Conservation (phyloP, 2,113 vertebrate genomes). For the Calyptomena viridis region DNA sequence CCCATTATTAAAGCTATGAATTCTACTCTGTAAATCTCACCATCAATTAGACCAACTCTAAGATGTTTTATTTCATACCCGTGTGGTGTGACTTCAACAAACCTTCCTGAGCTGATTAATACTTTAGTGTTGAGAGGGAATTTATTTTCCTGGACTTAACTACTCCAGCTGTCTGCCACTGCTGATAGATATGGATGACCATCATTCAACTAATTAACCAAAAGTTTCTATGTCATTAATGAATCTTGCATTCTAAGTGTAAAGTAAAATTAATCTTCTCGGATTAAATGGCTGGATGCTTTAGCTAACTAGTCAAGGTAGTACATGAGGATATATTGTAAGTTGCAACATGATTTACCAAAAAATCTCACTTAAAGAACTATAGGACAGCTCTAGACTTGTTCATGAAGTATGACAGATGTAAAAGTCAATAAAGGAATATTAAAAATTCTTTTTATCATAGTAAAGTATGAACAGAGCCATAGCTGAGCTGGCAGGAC, state of each 20-base stretch:
- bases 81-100: not conserved
- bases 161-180: constrained; percentile 66
- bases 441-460: not conserved
- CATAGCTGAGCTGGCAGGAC: not conserved
- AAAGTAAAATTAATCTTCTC: constrained; percentile 59
- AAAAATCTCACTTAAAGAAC: not conserved
- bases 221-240: constrained; percentile 64
- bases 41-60: not conserved
- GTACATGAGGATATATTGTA: not conserved
- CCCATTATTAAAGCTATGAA: not conserved
- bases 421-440: not conserved
- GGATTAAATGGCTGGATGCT: constrained; percentile 3
- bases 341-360: not conserved
- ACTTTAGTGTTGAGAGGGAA: constrained; percentile 62
- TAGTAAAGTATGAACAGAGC: not conserved
- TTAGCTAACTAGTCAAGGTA: not conserved
- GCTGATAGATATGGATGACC: constrained; percentile 71
- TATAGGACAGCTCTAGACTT: not conserved
- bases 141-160: constrained; percentile 75
- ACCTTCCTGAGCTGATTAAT: constrained; percentile 61
- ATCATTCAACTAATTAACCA: constrained; percentile 73
- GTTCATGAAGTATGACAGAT: not conserved
- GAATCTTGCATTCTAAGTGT: constrained; percentile 28
- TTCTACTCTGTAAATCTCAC: not conserved
- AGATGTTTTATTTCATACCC: not conserved